Evolutionary conservation across 2,888 invertebrate genomes (phyloP), one percentile per base, ranked within the genome.

Genomic region (Himalopsyche japonica): DNA sequence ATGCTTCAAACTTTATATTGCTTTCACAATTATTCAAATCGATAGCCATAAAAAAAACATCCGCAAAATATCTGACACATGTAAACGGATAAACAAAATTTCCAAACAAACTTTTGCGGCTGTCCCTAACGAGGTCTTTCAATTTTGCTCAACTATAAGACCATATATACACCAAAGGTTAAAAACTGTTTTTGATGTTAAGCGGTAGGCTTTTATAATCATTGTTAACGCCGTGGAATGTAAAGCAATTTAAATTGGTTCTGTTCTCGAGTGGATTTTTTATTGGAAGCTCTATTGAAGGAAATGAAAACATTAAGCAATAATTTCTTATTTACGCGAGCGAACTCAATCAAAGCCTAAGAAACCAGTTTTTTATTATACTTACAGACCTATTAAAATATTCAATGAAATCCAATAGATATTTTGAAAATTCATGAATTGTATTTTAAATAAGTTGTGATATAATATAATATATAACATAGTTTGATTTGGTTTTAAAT

Each of bases 141-240:
- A 70, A 70, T 70, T 70, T 70, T 70, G 70, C 30, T 70, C 70
- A 70, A 70, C 70, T 70, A 70, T 70, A 70, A 30, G 70, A 30
- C 70, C 70, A 70, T 70, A 70, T 30, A 70, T 70, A 70, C 12
- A 70, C 70, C 27, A 70, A 70, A 70, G 70, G 70, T 70, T 70
- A 70, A 70, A 70, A 70, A 70, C 70, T 70, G 70, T 70, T 70
- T 70, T 70, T 70, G 70, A 70, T 70, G 70, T 70, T 70, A 70
- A 70, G 30, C 70, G 70, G 30, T 70, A 30, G 30, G 70, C 30
- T 70, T 70, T 70, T 70, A 70, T 70, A 70, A 70, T 27, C 70
- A 70, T 70, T 70, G 70, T 70, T 70, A 70, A 20, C 70, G 70
- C 70, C 8, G 24, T 27, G 27, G 70, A 70, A 70, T 70, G 70